Evolutionary conservation across 2,888 invertebrate genomes (phyloP), one percentile per base, ranked within the genome.

Genomic region (Temnothorax ravouxi): DNA sequence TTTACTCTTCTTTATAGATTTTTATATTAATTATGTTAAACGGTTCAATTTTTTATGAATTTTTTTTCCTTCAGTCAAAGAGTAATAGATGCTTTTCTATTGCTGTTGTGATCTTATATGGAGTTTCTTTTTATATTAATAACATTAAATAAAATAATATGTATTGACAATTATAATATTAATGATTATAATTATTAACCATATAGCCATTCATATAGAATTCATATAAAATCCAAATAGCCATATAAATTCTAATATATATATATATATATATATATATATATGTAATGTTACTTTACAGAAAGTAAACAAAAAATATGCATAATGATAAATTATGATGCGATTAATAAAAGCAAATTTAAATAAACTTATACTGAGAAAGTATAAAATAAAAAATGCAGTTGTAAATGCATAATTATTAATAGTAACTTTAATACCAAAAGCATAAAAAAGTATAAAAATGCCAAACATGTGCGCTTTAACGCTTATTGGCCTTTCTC

Each of bases 361-460:
- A 15, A 21, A 21, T 64, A 15, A 54, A 67, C 4, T 15, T 66
- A 66, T 52, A 13, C 21, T 38, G 21, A 76, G 47, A 13, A 3
- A 77, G 15, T 18, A 34, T 0, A 11, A 76, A 76, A 76, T 25
- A 52, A 25, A 52, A 25, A 29, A 13, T 9, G 13, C 11, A 25
- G 3, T 66, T 50, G 18, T 67, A 67, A 50, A 38, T 52, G 13
- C 18, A 75, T 34, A 62, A 75, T 50, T 74, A 74, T 61, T 41
- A 56, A 64, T 75, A 77, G 41, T 54, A 21, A 64, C n/a, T 50
- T 21, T 34, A 64, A 52, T 52, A 52, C 56, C 52, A 50, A 50
- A 52, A 34, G 88, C 88, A 89, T 90, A 38, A 82, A 67, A 56
- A 77, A 72, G 50, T 71, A 67, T 38, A 41, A 67, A 66, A 76